These are phyloP conservation scores for Mayetiola destructor DNA, from an alignment of 2,888 invertebrate genomes.

Conservation along the genomic window DNA sequence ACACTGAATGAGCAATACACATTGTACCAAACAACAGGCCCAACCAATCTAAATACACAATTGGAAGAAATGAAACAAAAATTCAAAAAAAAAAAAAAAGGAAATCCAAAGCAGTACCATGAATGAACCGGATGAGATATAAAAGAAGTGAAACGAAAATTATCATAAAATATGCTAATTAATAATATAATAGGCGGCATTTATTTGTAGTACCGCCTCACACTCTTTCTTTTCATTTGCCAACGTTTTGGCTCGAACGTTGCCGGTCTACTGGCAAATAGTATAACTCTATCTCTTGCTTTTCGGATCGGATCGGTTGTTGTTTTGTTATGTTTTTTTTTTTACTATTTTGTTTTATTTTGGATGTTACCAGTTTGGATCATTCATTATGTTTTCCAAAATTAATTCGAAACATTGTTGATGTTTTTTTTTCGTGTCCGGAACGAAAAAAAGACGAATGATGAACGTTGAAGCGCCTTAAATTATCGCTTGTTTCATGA, in stretches of 20 bases:
- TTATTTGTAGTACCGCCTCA: conserved; percentile 9
- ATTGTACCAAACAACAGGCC: no score
- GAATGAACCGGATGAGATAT: not conserved
- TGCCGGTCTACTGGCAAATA: no score
- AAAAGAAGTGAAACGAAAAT: not conserved
- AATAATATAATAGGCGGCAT: conserved; percentile 1
- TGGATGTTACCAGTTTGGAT: not conserved
- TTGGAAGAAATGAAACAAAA: no score
- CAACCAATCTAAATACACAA: no score
- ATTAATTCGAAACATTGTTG: no score
- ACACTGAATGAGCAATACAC: no score
- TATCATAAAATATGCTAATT: conserved; percentile 5
- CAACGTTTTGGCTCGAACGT: no score
- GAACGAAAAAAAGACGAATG: no score
- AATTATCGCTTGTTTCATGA: no score
- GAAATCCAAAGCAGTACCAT: not conserved
- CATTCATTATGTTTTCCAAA: not conserved
- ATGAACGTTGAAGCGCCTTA: no score
- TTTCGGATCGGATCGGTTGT: not conserved
- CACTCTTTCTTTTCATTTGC: conserved; percentile 5
- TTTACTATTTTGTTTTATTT: not conserved
- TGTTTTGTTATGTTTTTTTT: conserved; percentile 1
- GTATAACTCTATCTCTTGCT: no score
- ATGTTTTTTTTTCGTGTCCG: no score
- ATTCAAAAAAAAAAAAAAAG: not conserved